These are phyloP conservation scores for Taxidea taxus DNA, from an alignment of 2,113 vertebrate genomes.

Conservation along the genomic window DNA sequence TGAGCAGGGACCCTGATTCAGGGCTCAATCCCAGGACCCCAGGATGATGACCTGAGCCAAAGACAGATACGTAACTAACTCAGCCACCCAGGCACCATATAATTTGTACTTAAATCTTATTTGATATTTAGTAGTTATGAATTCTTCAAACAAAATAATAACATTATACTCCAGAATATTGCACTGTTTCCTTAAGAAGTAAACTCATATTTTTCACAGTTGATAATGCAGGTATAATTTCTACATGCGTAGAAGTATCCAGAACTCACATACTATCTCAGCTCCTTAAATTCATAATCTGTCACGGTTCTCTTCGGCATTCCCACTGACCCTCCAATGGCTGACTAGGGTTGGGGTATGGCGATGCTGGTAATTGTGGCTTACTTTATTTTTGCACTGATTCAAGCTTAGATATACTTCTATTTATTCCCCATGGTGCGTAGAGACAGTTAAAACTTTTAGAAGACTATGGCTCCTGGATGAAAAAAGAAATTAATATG, in stretches of 20 bases:
- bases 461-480: background rate
- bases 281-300: background rate
- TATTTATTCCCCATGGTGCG: background rate
- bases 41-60: background rate
- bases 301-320: background rate
- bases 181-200: background rate
- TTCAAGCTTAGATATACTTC: background rate
- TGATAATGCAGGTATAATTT: background rate
- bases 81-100: background rate
- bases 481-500: background rate
- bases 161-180: background rate
- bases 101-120: background rate
- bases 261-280: background rate
- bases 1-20: background rate
- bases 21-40: background rate
- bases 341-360: background rate
- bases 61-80: background rate
- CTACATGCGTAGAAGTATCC: background rate
- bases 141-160: conserved; percentile 17
- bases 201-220: background rate
- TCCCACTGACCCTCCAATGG: background rate
- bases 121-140: background rate
- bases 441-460: background rate
- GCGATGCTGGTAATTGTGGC: background rate
- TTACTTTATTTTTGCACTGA: background rate